Evolutionary conservation across 2,888 invertebrate genomes (phyloP), one percentile per base, ranked within the genome.

Genomic region (Drosophila fungiperda): DNA sequence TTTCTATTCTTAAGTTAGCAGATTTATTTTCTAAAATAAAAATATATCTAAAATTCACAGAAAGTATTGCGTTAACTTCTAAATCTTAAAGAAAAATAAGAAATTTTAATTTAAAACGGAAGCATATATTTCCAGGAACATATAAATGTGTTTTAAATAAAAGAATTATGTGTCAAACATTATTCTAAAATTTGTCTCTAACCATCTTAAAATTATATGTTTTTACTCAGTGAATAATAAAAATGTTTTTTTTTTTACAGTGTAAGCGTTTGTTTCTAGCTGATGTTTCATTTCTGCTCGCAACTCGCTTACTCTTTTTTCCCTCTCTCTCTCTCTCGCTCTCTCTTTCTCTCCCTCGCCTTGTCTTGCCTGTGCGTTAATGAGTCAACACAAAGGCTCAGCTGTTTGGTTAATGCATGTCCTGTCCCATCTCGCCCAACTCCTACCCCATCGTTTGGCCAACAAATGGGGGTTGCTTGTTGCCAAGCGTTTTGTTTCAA

Each of bases 361-460:
- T n/a, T 20, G 20, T 53, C 17, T 58, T 63, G 69, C 54, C 65
- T 68, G 78, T 76, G 78, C 83, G 84, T 87, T 87, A 87, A 87
- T 87, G 87, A 89, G 89, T 89, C 76, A 89, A 87, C 85, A 88
- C 77, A 81, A 86, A 76, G 80, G 79, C 86, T 87, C 89, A 87
- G 89, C 86, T 87, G 89, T 87, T 87, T 88, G 87, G 87, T 86
- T 88, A 85, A 86, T 87, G 87, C 81, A 78, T 75, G 69, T 72
- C 78, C 80, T 80, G 38, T 52, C 63, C 73, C 83, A 80, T 68
- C 62, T 68, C 82, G 54, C 50, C 40, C 48, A n/a, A n/a, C 8
- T 6, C n/a, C 61, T 33, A 29, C 17, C 11, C 6, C 1, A 54
- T 61, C 40, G 55, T 62, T 73, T 55, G 35, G 36, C 23, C 60